Percentiles rank a stretch among this genome's conserved stretches.
Evolutionary conservation across 2,888 invertebrate species (phyloP).

Genomic region (Andrena hattorfiana): DNA sequence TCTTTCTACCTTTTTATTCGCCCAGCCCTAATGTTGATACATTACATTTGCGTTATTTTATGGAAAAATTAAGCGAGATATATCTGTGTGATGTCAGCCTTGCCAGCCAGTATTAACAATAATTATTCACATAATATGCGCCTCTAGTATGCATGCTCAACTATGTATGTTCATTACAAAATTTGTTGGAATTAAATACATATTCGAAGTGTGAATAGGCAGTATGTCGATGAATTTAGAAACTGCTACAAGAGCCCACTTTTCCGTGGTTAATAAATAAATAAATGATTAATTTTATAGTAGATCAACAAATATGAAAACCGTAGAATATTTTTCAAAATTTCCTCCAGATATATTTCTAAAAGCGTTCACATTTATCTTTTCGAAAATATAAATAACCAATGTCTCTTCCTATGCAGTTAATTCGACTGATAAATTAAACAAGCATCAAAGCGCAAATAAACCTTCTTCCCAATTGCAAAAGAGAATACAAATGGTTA

Average conservation of each 20-base stretch:
- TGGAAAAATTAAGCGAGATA: conserved; percentile 24
- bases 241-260: background rate
- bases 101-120: conserved; percentile 8
- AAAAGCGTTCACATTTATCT: background rate
- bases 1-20: conserved; percentile 34
- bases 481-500: background rate
- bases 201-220: background rate
- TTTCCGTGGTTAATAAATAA: background rate
- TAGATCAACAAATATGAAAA: background rate
- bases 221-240: background rate
- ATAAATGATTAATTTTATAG: no score
- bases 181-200: conserved; percentile 10
- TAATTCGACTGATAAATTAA: conserved; percentile 2
- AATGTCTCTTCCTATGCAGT: background rate
- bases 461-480: background rate
- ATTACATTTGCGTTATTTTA: conserved; percentile 3
- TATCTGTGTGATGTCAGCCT: conserved; percentile 1
- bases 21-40: conserved; percentile 55
- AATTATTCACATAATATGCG: conserved; percentile 17
- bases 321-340: background rate
- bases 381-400: background rate
- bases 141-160: conserved; percentile 41
- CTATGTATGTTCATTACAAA: background rate
- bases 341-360: background rate
- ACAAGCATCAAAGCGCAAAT: conserved; percentile 12